These are phyloP conservation scores for Manis crassicaudata DNA, from an alignment of 2,797 vertebrate genomes.

Conservation along the genomic window DNA sequence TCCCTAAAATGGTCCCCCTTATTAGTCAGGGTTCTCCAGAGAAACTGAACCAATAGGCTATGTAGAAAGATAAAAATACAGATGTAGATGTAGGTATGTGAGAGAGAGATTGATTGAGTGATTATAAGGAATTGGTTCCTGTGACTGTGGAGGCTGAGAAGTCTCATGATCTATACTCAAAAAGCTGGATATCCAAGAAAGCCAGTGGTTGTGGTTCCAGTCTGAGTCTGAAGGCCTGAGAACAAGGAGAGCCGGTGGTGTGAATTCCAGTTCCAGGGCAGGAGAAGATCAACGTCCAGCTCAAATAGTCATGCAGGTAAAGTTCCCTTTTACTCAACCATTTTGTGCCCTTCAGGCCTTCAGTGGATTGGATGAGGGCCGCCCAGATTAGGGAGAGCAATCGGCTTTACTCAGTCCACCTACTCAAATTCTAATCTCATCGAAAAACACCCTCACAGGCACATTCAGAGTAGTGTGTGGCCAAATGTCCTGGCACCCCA, in stretches of 20 bases:
- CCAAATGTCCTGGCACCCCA: neutral
- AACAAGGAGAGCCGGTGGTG: neutral
- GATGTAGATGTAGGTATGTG: neutral
- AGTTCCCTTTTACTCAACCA: neutral
- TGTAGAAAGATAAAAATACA: neutral
- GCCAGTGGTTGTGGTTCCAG: neutral
- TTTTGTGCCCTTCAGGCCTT: neutral
- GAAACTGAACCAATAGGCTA: neutral
- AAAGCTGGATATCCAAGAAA: neutral
- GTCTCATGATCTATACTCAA: neutral
- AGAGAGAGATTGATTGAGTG: neutral
- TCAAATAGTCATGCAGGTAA: neutral
- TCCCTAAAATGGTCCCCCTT: neutral
- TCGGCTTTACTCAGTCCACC: neutral
- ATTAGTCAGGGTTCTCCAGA: neutral
- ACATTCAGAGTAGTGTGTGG: neutral
- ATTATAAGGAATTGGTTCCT: neutral
- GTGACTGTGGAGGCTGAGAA: neutral
- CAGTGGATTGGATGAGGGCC: neutral
- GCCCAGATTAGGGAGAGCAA: neutral
- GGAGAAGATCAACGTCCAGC: neutral
- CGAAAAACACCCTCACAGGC: neutral
- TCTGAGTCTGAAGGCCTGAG: neutral
- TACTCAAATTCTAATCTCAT: neutral
- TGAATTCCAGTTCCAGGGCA: neutral